A percentile compares a stretch with the other conserved stretches of the same genome.
phyloP scores from a whole-genome alignment of 2,113 vertebrate genomes.

The Helogale parvula region DNA sequence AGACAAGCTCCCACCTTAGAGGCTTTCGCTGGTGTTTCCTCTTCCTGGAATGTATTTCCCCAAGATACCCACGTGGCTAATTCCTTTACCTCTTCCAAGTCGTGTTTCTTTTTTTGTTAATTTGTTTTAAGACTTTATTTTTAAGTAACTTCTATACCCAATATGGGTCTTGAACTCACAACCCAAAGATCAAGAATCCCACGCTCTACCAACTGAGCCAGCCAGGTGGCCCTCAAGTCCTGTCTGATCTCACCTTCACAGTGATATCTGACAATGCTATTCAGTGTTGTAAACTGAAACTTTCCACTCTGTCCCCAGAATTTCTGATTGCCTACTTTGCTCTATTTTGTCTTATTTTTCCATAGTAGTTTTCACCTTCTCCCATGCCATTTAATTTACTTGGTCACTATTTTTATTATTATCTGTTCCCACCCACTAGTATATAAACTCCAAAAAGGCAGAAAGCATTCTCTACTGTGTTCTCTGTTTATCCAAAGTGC shows the following conservation, averaged over 20 bases:
- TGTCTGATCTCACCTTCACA: neutral
- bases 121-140: too few relatives aligned
- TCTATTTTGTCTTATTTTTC: neutral
- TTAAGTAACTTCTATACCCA: too few relatives aligned
- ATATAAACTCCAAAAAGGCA: neutral
- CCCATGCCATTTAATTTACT: neutral
- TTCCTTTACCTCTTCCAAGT: neutral
- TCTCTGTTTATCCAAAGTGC: neutral
- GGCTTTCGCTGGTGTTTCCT: neutral
- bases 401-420: neutral
- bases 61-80: neutral
- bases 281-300: neutral
- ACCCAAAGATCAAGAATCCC: too few relatives aligned
- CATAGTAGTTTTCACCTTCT: neutral
- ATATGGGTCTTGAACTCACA: too few relatives aligned
- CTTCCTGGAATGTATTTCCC: neutral
- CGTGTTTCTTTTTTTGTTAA: too few relatives aligned
- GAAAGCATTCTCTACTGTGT: neutral
- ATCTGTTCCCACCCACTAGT: neutral
- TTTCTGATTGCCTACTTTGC: neutral
- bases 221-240: too few relatives aligned
- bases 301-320: neutral
- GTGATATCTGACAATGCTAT: neutral
- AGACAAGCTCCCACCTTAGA: neutral
- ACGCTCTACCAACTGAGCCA: too few relatives aligned